Percentiles rank a stretch among this genome's conserved stretches.
Conservation (phyloP, 2,888 invertebrate species). For the Nephrotoma flavescens region DNA sequence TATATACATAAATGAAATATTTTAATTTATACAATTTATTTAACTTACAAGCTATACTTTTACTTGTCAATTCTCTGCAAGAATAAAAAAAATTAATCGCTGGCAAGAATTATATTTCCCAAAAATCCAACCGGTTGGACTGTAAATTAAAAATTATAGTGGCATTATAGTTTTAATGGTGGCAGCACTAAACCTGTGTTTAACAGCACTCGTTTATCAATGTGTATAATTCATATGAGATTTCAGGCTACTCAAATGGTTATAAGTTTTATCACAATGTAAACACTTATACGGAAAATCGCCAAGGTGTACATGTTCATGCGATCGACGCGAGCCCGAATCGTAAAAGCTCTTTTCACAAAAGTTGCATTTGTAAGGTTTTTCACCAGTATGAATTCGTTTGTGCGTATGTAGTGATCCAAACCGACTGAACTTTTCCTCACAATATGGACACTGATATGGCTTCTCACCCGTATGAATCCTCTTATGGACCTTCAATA, state of each 20-base stretch:
- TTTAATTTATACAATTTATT: neutral
- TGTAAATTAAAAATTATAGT: neutral
- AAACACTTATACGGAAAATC: slow-evolving; percentile 1
- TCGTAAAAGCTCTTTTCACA: slow-evolving; percentile 1
- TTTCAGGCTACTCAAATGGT: neutral
- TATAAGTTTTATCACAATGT: neutral
- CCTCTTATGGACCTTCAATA: neutral
- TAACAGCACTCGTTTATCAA: neutral
- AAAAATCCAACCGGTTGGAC: neutral
- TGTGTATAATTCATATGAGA: neutral
- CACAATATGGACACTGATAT: neutral
- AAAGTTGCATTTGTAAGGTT: neutral
- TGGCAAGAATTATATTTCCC: neutral
- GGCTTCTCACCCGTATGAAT: neutral
- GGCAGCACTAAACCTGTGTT: neutral
- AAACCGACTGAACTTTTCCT: neutral
- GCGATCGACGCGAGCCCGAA: neutral
- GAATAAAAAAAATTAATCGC: neutral
- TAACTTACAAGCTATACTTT: neutral
- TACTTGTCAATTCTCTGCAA: neutral
- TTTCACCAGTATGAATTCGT: neutral
- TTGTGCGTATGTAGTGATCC: neutral
- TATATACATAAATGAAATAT: neutral
- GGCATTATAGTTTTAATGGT: neutral
- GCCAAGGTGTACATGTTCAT: neutral